Percentiles rank a stretch among this genome's conserved stretches.
phyloP scores from a whole-genome alignment of 1,140 invertebrate species.

The Daktulosphaira vitifoliae region DNA sequence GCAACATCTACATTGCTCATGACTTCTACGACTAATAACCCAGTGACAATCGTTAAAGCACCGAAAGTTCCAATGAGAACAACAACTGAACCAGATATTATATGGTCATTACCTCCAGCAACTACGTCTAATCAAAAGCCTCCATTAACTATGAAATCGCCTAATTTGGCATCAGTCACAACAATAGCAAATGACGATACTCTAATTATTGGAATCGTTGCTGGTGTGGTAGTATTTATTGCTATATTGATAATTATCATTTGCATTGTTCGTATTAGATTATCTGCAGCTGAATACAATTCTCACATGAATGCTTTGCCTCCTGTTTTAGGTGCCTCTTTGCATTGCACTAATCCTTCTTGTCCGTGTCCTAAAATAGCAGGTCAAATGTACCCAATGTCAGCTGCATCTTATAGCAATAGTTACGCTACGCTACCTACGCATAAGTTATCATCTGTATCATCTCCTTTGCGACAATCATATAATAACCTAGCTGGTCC shows the following conservation, averaged over 20 bases:
- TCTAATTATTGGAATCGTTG: conserved; percentile 82
- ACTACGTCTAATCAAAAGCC: conserved; percentile 48
- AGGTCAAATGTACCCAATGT: conserved; percentile 36
- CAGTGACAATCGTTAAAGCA: conserved; percentile 42
- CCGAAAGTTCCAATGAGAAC: conserved; percentile 42
- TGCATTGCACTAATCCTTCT: conserved; percentile 40
- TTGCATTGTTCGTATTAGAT: conserved; percentile 65
- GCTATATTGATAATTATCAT: conserved; percentile 78
- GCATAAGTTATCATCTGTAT: conserved; percentile 40
- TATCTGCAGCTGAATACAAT: conserved; percentile 44
- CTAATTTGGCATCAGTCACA: conserved; percentile 41
- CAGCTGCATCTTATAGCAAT: conserved; percentile 37
- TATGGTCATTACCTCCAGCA: conserved; percentile 69
- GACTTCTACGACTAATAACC: conserved; percentile 41
- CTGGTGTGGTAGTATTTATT: conserved; percentile 81
- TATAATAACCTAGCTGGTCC: conserved; percentile 40
- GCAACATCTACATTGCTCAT: conserved; percentile 44
- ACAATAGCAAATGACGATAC: conserved; percentile 76
- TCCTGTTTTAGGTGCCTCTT: conserved; percentile 58
- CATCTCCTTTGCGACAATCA: conserved; percentile 38
- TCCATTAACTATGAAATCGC: conserved; percentile 44
- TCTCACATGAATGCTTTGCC: conserved; percentile 45
- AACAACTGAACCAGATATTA: conserved; percentile 70
- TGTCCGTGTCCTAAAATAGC: conserved; percentile 36
- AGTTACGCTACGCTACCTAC: conserved; percentile 40